Base-by-base conservation (phyloP, 1,140 invertebrate species). In the Halesus radiatus region DNA sequence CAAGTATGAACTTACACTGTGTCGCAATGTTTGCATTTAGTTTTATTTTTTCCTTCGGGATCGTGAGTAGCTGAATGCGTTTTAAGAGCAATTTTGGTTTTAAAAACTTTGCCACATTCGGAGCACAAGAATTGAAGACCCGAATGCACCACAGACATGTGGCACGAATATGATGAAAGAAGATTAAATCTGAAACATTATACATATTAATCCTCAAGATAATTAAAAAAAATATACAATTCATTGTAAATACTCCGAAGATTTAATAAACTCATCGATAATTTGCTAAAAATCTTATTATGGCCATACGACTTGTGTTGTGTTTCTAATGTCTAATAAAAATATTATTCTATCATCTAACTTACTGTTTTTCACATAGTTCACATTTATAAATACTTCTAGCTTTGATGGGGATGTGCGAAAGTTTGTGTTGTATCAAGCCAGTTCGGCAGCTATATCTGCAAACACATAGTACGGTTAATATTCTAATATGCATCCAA, bases 81-180 rank as follows among this genome's bases (percentile, higher is more conserved):
- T 18, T 72, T 82, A 15, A 82, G 74, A 58, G 75, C 66, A 60
- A 73, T 76, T 79, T 79, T 79, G 52, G 66, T 54, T 50, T 78
- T 72, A 72, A 82, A 82, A 60, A 62, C 79, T 22, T 72, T 45
- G n/a, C 81, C 81, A 68, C 81, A 82, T 68, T 82, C 81, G 3
- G 81, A 70, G 60, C 81, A 82, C n/a, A 82, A 62, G 76, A 75
- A 76, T 52, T 76, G 79, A 4, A 62, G 52, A 72, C 32, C 26
- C 16, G 72, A 50, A 37, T 82, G 81, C 18, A 76, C 62, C 15
- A 22, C 32, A 26, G 58, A 62, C 73, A 82, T 79, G 32, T 82
- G 81, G 8, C 68, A 45, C 8, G 72, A 10, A 72, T 68, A 79
- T n/a, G 77, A 79, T 37, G 70, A 26, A 18, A 66, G 45, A n/a